Base-by-base conservation (phyloP, 53 echinoderm and acorn worm species). In the Temnopleurus reevesii region DNA sequence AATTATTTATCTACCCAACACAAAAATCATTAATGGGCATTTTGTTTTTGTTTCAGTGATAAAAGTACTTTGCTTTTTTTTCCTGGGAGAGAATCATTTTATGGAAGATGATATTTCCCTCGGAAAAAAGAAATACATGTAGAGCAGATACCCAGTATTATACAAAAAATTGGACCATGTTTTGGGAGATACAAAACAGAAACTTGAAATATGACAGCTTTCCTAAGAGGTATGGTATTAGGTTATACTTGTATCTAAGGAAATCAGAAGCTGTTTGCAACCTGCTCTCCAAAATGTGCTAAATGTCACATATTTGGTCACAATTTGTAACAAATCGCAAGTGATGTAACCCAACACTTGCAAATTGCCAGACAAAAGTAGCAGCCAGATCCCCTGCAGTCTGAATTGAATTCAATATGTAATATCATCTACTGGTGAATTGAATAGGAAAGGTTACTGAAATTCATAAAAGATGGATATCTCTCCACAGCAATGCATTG, bases 251-350 rank as follows among this genome's bases (percentile, higher is more conserved):
- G 17, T 63, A 34, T 63, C 63, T 17, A 63, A 18, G 34, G 63
- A 63, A 71, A 71, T 71, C 38, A 71, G 71, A 41, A 41, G 38
- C 9, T 71, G 71, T 71, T 71, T 71, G 41, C 71, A 71, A 38
- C 41, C 43, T 41, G 41, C 41, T 8, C 23, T 12, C 23, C 71
- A 71, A 63, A 49, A 49, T 79, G 79, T 79, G 79, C 46, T 79
- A 79, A 30, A 79, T 79, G 30, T 79, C 79, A 49, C 79, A 79
- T 79, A 79, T 79, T 49, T 79, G 49, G 79, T 49, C 79, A 79
- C 79, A 79, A 79, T 46, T 49, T 79, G 79, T 28, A 9, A 49
- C 79, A 79, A 79, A 79, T 79, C 46, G 28, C 15, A 79, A 49
- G 71, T 71, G 71, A 3, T 71, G 71, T 71, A 71, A 71, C 36